Evolutionary conservation across 2,797 vertebrate genomes (phyloP).

Genomic region (Chiloscyllium punctatum): DNA sequence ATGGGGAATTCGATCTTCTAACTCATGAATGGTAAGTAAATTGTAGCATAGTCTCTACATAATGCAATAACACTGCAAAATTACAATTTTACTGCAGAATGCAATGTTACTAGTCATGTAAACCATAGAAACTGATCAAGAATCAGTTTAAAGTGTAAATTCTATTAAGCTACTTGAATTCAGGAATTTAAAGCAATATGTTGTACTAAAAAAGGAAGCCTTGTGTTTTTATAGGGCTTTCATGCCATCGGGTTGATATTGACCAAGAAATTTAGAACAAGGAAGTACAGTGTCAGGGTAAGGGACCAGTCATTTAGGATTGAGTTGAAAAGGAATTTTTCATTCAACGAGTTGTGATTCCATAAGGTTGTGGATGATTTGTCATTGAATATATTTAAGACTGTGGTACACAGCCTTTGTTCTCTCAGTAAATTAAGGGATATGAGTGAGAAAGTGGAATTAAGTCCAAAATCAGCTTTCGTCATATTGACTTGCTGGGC

Average conservation of each 20-base stretch:
- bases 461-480: neutral
- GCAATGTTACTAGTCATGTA: neutral
- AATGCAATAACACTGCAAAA: constrained; percentile 41
- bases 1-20: constrained; percentile 82
- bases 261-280: neutral
- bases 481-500: neutral
- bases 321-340: neutral
- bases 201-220: neutral
- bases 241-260: neutral
- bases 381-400: neutral
- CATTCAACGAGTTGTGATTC: neutral
- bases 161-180: neutral
- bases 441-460: neutral
- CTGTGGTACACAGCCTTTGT: neutral
- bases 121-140: neutral
- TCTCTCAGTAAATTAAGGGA: neutral
- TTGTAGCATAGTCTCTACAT: constrained; percentile 41
- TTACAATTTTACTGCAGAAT: constrained; percentile 38
- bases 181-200: neutral
- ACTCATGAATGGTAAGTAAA: constrained; percentile 83
- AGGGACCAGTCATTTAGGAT: neutral
- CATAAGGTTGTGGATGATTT: neutral
- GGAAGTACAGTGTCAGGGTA: neutral
- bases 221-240: neutral
- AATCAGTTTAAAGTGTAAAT: neutral